phyloP scores from a whole-genome alignment of 2,113 vertebrate species.

The Peromyscus californicus region DNA sequence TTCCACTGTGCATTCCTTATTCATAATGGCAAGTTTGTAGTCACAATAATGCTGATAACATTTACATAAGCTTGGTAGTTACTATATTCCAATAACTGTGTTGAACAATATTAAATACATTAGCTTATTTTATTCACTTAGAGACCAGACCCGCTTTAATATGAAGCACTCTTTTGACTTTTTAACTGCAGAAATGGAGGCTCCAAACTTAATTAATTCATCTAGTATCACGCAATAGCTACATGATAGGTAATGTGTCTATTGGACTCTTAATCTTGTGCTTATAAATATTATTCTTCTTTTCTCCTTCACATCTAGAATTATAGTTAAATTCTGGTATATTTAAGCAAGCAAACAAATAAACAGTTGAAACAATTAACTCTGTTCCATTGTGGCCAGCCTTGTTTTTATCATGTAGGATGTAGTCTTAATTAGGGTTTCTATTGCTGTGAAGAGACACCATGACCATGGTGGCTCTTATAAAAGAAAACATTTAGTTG shows the following conservation, averaged over 20 bases:
- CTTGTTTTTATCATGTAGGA: neutral
- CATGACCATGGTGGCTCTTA: no score
- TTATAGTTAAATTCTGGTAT: neutral
- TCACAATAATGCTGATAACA: neutral
- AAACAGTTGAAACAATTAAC: fast-evolving
- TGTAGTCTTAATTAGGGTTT: no score
- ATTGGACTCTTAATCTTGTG: neutral
- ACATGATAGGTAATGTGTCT: neutral
- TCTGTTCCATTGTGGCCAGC: neutral
- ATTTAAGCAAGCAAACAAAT: neutral
- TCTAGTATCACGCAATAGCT: neutral
- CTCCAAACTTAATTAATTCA: neutral
- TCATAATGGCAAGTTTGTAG: neutral
- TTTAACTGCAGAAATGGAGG: neutral
- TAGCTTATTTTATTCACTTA: neutral
- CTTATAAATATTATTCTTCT: neutral
- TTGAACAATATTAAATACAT: neutral
- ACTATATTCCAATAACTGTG: neutral
- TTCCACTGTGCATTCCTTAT: neutral
- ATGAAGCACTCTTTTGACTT: neutral
- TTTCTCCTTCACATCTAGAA: neutral
- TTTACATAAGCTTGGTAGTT: neutral
- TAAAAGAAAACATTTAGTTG: no score
- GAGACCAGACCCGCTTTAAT: neutral
- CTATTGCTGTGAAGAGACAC: no score